Evolutionary conservation across 2,797 vertebrate species (phyloP).

Genomic region (Anguilla megastoma): DNA sequence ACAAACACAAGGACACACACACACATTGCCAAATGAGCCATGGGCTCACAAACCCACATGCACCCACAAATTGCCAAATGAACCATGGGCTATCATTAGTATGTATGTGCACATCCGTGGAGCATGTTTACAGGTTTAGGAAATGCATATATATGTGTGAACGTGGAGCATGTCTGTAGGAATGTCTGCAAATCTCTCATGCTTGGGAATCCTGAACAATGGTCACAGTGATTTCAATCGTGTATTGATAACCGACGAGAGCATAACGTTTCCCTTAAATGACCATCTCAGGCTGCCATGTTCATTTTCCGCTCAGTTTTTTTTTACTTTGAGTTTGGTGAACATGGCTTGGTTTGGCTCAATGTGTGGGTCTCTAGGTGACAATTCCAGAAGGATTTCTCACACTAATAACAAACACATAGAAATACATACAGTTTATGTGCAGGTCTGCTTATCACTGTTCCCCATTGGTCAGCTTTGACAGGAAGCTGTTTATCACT

Average conservation of each 20-base stretch:
- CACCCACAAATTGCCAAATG: neutral
- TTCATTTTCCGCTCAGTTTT: neutral
- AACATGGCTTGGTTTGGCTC: neutral
- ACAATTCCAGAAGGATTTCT: neutral
- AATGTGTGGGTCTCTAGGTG: neutral
- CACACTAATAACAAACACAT: neutral
- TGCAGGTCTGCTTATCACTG: no score
- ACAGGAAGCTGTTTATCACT: no score
- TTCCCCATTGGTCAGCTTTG: no score
- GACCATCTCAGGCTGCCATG: neutral
- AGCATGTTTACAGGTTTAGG: slow-evolving; percentile 48
- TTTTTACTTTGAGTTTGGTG: neutral
- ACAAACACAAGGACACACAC: no score
- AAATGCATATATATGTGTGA: neutral
- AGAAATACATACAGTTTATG: neutral
- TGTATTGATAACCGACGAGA: neutral
- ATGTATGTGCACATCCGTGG: slow-evolving; percentile 50
- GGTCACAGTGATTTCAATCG: neutral
- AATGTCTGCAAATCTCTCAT: neutral
- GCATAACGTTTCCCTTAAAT: neutral
- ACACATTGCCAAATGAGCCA: neutral
- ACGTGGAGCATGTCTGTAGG: no score
- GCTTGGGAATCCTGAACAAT: neutral
- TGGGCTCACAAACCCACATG: slow-evolving; percentile 17
- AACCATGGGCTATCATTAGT: slow-evolving; percentile 53